phyloP scores from a whole-genome alignment of 2,113 vertebrate species.

The Gopherus flavomarginatus region DNA sequence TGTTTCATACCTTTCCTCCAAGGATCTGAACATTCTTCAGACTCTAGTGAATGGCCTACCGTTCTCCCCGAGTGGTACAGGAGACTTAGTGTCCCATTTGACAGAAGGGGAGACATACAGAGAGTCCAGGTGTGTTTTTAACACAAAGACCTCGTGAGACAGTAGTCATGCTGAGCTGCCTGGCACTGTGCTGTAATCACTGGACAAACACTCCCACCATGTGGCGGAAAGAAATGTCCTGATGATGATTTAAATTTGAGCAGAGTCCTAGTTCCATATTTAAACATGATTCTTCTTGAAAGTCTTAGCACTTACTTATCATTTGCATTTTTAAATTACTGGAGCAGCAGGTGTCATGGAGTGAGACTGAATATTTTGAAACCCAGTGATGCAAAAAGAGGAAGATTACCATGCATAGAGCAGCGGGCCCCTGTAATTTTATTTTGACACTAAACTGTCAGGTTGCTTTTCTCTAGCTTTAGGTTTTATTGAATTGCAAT shows the following conservation, averaged over 20 bases:
- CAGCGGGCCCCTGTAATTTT: neutral
- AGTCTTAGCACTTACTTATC: neutral
- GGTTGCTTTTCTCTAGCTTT: neutral
- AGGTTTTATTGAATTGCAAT: conserved; percentile 6
- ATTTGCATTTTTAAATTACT: conserved; percentile 15
- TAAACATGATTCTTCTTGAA: neutral
- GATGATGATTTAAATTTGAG: neutral
- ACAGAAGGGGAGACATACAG: no score
- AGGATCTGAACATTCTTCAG: neutral
- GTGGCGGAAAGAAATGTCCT: neutral
- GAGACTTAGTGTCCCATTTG: neutral
- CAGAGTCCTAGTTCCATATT: neutral
- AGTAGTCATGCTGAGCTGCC: no score
- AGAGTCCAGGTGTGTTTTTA: neutral
- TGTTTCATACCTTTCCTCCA: neutral
- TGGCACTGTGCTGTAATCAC: neutral
- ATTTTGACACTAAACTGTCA: conserved; percentile 13
- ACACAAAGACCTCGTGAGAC: neutral
- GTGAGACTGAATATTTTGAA: neutral
- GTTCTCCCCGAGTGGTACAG: neutral
- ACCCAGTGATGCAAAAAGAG: conserved; percentile 2
- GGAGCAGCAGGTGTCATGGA: neutral
- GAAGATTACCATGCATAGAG: neutral
- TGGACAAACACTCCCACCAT: conserved; percentile 1
- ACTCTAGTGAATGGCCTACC: neutral